phyloP scores from a whole-genome alignment of 2,888 invertebrate species.

The Drosophila nr. perissopoda region DNA sequence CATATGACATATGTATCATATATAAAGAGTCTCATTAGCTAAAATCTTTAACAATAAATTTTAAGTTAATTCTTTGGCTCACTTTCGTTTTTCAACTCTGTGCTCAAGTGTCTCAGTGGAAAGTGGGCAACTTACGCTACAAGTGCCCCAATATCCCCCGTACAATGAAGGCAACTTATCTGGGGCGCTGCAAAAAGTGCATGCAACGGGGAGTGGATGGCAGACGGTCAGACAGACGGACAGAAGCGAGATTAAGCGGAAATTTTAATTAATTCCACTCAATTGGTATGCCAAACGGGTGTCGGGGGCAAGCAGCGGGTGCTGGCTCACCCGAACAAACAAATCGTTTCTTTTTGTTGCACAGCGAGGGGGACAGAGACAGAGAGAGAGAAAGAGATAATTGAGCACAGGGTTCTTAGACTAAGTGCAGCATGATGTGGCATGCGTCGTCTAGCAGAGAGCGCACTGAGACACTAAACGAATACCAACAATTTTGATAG shows the following conservation, averaged over 20 bases:
- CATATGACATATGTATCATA: conserved; percentile 1
- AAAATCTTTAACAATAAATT: conserved; percentile 10
- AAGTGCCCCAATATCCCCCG: conserved; percentile 11
- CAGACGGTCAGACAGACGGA: background rate
- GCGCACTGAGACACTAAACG: conserved; percentile 52
- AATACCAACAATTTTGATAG: conserved; percentile 69
- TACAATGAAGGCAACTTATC: conserved; percentile 47
- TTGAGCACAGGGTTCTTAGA: conserved; percentile 61
- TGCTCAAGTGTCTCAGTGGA: conserved; percentile 48
- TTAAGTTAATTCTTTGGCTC: conserved; percentile 5
- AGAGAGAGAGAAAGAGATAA: conserved; percentile 22
- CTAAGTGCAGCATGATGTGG: conserved; percentile 65
- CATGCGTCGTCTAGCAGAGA: conserved; percentile 35
- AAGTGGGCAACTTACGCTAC: conserved; percentile 29
- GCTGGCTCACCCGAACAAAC: conserved; percentile 43
- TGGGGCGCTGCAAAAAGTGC: conserved; percentile 54
- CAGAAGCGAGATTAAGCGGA: conserved; percentile 72
- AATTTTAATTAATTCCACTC: conserved; percentile 81
- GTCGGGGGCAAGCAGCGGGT: background rate
- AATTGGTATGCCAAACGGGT: conserved; percentile 56
- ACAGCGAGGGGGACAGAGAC: background rate
- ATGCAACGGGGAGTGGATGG: conserved; percentile 18
- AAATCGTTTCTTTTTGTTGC: conserved; percentile 52
- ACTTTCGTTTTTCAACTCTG: conserved; percentile 31
- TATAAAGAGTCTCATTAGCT: conserved; percentile 14